Evolutionary conservation across 2,113 vertebrate species (phyloP), one percentile per base, ranked within the genome.

Genomic region (Myodes glareolus): DNA sequence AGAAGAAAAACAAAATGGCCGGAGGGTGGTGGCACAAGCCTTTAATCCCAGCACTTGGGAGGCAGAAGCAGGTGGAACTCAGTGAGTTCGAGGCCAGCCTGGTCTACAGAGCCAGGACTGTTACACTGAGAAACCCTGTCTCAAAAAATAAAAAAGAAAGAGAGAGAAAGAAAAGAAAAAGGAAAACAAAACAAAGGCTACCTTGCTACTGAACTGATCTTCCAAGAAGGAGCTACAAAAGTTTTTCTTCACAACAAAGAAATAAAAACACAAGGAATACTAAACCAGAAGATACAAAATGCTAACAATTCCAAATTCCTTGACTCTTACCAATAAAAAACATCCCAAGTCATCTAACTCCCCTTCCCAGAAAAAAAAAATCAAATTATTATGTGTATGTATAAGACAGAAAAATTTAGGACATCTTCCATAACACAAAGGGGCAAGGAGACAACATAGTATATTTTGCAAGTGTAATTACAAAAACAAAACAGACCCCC

Each of bases 161-260:
- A 58, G 5, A 58, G 55, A 58, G 55, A 58, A 17, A 58, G 55
- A 58, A 55, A 11, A 7, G 55, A 75, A 2, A 75, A 13, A 23
- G 70, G 23, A 8, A 63, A 42, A 72, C 16, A n/a, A 87, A 42
- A 88, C 67, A 87, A 89, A 96, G 10, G 19, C 39, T 8, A 84
- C 2, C 31, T 6, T 50, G 52, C 21, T 68, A 84, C 50, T 94
- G 76, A 92, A 89, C 19, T 68, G 8, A 80, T 36, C 23, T 88
- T 95, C 72, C 50, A 85, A 25, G 42, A 93, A 94, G 61, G 92
- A 92, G 93, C 5, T 80, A 80, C 17, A 84, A 73, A 94, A 92
- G 29, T 39, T 31, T 55, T 72, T 58, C 19, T 85, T 92, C 47
- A 55, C 81, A 45, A 88, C 27, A 92, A 87, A 65, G 76, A 96